Evolutionary conservation across 2,888 invertebrate species (phyloP).

Genomic region (Brachypalpus laphriformis): DNA sequence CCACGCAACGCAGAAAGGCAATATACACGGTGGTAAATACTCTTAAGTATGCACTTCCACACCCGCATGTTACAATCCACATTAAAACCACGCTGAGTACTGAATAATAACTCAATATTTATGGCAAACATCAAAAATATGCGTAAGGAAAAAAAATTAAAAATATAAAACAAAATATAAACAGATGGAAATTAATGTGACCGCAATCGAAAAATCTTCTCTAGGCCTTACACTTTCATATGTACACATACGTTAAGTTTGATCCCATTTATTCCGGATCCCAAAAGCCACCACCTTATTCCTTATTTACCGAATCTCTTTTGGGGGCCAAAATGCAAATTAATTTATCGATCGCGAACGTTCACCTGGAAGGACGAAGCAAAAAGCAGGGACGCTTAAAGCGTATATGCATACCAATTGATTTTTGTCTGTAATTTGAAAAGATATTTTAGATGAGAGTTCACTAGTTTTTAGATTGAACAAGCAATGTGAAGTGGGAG

Average conservation of each 20-base stretch:
- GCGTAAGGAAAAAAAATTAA: background rate
- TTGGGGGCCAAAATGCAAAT: slow-evolving; percentile 16
- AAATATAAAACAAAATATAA: background rate
- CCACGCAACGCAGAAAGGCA: too few species aligned
- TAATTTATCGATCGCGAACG: slow-evolving; percentile 18
- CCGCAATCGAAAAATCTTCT: slow-evolving; percentile 19
- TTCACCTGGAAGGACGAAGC: background rate
- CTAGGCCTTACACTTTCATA: background rate
- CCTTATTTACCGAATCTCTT: background rate
- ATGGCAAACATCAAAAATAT: background rate
- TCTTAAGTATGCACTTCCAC: background rate
- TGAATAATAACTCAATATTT: slow-evolving; percentile 25
- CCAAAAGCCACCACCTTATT: background rate
- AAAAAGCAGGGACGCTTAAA: background rate
- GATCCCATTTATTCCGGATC: background rate
- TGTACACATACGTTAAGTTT: background rate
- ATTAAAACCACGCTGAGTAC: too few species aligned
- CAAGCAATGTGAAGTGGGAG: background rate
- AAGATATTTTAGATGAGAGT: background rate
- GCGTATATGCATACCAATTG: slow-evolving; percentile 17
- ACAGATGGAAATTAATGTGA: slow-evolving; percentile 19
- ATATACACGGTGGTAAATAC: slow-evolving; percentile 20
- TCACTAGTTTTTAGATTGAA: background rate
- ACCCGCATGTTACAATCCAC: background rate
- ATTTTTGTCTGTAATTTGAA: slow-evolving; percentile 22